Evolutionary conservation across 2,113 vertebrate genomes (phyloP).

Genomic region (Scytalopus superciliaris): DNA sequence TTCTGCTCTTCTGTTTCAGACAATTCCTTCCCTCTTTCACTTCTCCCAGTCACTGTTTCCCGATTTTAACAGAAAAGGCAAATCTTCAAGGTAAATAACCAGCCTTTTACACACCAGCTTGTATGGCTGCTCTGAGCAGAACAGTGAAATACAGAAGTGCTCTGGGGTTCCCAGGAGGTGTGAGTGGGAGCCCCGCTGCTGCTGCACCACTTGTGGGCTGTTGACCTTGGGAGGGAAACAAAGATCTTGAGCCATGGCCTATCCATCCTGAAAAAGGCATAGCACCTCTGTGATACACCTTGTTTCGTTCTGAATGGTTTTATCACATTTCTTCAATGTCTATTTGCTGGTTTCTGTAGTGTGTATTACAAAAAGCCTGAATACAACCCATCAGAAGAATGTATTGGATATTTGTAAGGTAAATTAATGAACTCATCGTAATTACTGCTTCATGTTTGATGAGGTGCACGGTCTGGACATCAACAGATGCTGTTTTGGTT

Average conservation of each 20-base stretch:
- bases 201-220: not conserved
- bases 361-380: not conserved
- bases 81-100: not conserved
- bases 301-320: rapidly evolving
- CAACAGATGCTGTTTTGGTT: not conserved
- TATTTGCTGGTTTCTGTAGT: not conserved
- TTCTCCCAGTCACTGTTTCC: not conserved
- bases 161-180: not conserved
- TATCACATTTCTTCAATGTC: not conserved
- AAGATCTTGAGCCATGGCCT: not conserved
- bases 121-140: not conserved
- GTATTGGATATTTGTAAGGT: not conserved
- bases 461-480: not conserved
- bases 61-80: not conserved
- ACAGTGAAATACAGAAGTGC: not conserved
- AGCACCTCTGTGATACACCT: rapidly evolving
- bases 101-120: not conserved
- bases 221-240: not conserved
- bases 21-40: not conserved
- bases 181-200: not conserved
- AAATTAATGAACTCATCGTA: not conserved
- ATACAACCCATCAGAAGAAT: not conserved
- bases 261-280: not conserved
- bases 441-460: not conserved
- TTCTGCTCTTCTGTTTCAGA: not conserved